Evolutionary conservation across 2,888 invertebrate genomes (phyloP).

Genomic region (Scaptodrosophila latifasciaeformis): DNA sequence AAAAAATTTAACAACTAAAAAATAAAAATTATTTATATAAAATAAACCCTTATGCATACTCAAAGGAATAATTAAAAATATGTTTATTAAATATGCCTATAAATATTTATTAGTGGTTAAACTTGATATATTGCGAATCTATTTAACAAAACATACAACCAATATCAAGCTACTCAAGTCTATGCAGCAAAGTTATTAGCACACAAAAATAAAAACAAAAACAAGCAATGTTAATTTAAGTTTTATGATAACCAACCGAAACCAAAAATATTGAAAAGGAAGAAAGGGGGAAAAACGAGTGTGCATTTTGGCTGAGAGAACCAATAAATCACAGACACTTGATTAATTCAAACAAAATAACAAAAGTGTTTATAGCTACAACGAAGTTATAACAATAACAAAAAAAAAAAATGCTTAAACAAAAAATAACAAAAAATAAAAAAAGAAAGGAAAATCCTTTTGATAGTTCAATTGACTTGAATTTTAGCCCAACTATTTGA

Average conservation of each 20-base stretch:
- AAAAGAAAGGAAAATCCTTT: too few species aligned
- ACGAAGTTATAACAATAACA: slow-evolving; percentile 37
- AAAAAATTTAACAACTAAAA: slow-evolving; percentile 29
- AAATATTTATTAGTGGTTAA: slow-evolving; percentile 46
- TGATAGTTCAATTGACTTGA: slow-evolving; percentile 5
- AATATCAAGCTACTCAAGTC: slow-evolving; percentile 9
- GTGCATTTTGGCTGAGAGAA: too few species aligned
- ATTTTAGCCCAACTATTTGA: slow-evolving; percentile 24
- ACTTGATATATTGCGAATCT: slow-evolving; percentile 6
- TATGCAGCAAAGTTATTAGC: not conserved
- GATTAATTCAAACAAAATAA: too few species aligned
- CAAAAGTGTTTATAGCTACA: slow-evolving; percentile 26
- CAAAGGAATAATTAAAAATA: slow-evolving; percentile 13
- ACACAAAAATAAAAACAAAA: not conserved
- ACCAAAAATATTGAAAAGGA: slow-evolving; percentile 12
- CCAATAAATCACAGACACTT: too few species aligned
- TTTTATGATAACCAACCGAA: slow-evolving; percentile 20
- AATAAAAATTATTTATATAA: slow-evolving; percentile 25
- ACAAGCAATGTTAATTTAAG: slow-evolving; percentile 59
- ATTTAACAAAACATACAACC: too few species aligned
- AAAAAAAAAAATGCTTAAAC: slow-evolving; percentile 7
- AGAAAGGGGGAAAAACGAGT: too few species aligned
- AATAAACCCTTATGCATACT: too few species aligned
- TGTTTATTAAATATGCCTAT: not conserved
- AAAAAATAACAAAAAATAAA: slow-evolving; percentile 6